Evolutionary conservation across 1,140 invertebrate species (phyloP).

Genomic region (Melitaea cinxia): DNA sequence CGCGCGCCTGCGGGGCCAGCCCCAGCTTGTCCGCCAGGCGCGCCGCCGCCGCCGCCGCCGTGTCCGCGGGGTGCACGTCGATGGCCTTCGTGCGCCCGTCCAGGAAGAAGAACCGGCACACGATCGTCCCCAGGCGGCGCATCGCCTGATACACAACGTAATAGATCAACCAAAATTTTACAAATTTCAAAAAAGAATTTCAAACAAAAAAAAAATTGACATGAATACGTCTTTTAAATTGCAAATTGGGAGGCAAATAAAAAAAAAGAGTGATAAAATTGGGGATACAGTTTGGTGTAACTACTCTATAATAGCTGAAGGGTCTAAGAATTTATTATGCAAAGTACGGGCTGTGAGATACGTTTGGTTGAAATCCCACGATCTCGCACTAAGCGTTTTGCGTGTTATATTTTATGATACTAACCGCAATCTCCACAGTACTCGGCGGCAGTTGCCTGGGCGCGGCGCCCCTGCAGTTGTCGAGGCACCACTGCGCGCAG

Average conservation of each 20-base stretch:
- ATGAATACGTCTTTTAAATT: too few species aligned
- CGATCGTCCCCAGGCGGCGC: conserved; percentile 94
- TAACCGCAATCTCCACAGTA: conserved; percentile 94
- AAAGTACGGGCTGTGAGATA: too few species aligned
- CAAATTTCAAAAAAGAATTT: too few species aligned
- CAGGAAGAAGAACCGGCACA: conserved; percentile 97
- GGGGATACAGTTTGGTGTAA: too few species aligned
- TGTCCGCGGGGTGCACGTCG: conserved; percentile 96
- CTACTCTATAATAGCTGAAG: too few species aligned
- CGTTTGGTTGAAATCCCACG: too few species aligned
- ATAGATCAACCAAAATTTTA: conserved; percentile 43
- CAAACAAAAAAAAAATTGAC: too few species aligned
- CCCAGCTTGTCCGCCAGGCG: conserved; percentile 95
- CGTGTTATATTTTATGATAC: too few species aligned
- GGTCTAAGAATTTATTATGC: too few species aligned
- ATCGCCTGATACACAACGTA: conserved; percentile 85
- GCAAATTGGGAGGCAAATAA: too few species aligned
- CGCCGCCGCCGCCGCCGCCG: conserved; percentile 93
- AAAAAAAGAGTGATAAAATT: too few species aligned
- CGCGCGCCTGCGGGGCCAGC: conserved; percentile 85
- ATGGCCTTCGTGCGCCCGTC: conserved; percentile 97
- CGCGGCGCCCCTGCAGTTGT: conserved; percentile 94
- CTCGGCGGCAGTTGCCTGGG: conserved; percentile 93
- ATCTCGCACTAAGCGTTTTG: too few species aligned
- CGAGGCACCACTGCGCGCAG: conserved; percentile 96